Base-by-base conservation (phyloP, 2,888 invertebrate species). In the Troglohyphantes excavatus region DNA sequence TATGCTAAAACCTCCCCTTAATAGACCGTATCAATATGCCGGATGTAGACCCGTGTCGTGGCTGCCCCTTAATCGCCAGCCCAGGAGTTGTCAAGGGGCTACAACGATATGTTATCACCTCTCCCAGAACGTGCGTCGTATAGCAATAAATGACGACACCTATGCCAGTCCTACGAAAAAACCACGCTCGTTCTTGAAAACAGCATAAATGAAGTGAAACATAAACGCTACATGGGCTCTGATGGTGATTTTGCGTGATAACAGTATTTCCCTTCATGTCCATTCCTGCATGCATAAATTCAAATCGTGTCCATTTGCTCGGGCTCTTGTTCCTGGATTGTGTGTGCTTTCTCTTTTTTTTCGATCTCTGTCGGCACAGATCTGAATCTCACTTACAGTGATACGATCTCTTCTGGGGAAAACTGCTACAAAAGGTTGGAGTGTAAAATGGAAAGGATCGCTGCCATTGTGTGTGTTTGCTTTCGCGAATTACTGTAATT, bases 41-140 rank as follows among this genome's bases (percentile, higher is more conserved):
- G 82, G 82, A 82, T 82, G 70, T 33, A 46, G 70, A 70, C 17
- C 70, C 43, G 21, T 82, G 82, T 82, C 82, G 70, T 82, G 82
- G 70, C n/a, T 59, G 53, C 39, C 21, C 82, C 82, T 70, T 70
- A 82, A 82, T 82, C 53, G 70, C 33, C 61, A 23, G 19, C 17
- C 59, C 26, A 81, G 67, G 61, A 83, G 63, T 63, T 63, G 72
- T 72, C 83, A 53, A 63, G 68, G 63, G 79, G 21, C 79, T 87
- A 70, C 85, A 78, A 46, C 79, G 73, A 81, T 87, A 81, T 87
- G 79, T 81, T 88, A 88, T 82, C 88, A 88, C 88, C 88, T 88
- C 43, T 61, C 13, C 17, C 23, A 23, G 76, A 76, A 88, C 88
- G 88, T 88, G 88, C 82, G 3, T n/a, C 17, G 88, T 75, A 76